Evolutionary conservation across 1,140 invertebrate species (phyloP), one percentile per base, ranked within the genome.

Genomic region (Scaptomyza hsui): DNA sequence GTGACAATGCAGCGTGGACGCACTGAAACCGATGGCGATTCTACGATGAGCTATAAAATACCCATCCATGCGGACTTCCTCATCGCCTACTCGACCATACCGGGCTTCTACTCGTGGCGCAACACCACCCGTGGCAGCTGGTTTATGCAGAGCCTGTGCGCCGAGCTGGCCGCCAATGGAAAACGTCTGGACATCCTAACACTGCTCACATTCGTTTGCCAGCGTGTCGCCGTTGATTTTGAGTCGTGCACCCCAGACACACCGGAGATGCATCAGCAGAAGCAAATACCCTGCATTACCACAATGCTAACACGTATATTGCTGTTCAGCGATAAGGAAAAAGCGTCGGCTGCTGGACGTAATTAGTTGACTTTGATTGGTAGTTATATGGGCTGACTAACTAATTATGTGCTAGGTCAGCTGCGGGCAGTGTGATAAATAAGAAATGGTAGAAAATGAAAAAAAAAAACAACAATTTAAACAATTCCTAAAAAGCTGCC

Each of bases 61-160:
- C 98, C 98, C 5, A 93, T 95, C 45, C 96, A 98, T 92, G 98
- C 98, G n/a, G 98, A 99, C 92, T 98, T 99, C 90, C 92, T 99
- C 10, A 97, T 99, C 79, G 96, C 96, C 10, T 99, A 98, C 91
- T 98, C 97, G 3, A 98, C 98, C 16, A 95, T 99, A 51, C 96
- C 97, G 81, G 97, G 97, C 51, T 97, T 94, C 92, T 99, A 96
- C 92, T 98, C 98, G 0, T 99, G 98, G 98, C 94, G 98, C 45
- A 99, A 99, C 88, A 98, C 97, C n/a, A 96, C 95, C 4, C 93
- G 94, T 12, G 97, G 97, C 9, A 99, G 97, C 0, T 99, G 98
- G 98, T 99, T 99, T 86, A 96, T 99, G 92, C 98, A 99, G 93
- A 96, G 97, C 1, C 92, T 99, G 1, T 96, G 95, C 85, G 92